Evolutionary conservation across 1,140 invertebrate genomes (phyloP), one percentile per base, ranked within the genome.

Genomic region (Sycobia sp.): DNA sequence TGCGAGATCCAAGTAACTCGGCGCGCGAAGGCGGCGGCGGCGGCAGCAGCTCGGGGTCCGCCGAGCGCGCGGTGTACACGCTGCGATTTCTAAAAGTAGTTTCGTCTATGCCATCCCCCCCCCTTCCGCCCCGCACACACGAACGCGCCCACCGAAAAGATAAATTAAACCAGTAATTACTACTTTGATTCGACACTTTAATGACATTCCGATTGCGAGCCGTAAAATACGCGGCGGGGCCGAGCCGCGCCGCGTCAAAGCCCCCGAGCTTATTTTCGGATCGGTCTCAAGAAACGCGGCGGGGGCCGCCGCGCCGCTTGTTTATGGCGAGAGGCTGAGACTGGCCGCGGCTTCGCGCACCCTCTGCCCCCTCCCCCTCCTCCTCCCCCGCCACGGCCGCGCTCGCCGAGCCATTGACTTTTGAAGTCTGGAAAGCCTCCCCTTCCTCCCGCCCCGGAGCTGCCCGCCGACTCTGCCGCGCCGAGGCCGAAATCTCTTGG

Each of bases 41-140:
- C 5, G 11, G 32, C 32, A 34, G 5, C 36, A 39, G 51, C n/a
- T 39, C n/a, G 27, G 9, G 14, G 16, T 25, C 23, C 29, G 29
- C 29, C 29, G 29, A 32, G 18, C 57, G 22, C 27, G 7, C 16
- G 11, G 10, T 13, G 25, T 39, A 8, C 18, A 20, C 18, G 16
- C 23, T 27, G 38, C 47, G 39, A n/a, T 56, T 62, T 62, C 60
- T 62, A 62, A 62, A 62, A 62, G 53, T 62, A 62, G 60, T 62
- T 62, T 55, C 41, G 39, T 54, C n/a, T n/a, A n/a, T n/a, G n/a
- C n/a, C n/a, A n/a, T n/a, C 29, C 29, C 29, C 29, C 5, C 29
- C 5, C 5, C 5, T 32, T 43, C 43, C 54, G 43, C 47, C 29
- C 14, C 50, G 50, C n/a, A 36, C 50, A 46, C 44, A 54, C 20